Conservation (phyloP, 2,113 vertebrate genomes). For the Ceyx melanurus region DNA sequence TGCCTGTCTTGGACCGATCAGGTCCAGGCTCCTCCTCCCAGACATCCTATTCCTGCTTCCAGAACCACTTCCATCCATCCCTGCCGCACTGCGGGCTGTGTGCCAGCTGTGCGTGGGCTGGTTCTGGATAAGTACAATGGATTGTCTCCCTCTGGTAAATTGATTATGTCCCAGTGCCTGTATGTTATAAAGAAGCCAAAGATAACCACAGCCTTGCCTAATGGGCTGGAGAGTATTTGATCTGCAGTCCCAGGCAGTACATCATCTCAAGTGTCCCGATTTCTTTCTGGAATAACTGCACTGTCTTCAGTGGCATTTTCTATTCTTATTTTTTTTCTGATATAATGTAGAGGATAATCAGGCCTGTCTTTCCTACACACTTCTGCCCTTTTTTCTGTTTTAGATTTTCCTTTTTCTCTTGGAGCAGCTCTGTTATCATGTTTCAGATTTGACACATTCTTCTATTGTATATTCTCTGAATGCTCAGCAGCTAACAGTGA, state of each 20-base stretch:
- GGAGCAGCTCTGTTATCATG: background rate
- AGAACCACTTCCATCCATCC: background rate
- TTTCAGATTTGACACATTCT: conserved; percentile 38
- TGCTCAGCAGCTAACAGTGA: background rate
- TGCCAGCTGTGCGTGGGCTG: conserved; percentile 43
- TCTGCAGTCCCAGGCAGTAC: conserved; percentile 23
- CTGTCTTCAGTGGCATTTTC: background rate
- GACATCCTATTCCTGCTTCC: background rate
- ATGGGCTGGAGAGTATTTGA: conserved; percentile 62
- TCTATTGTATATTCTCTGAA: conserved; percentile 18
- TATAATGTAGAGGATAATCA: conserved; percentile 38
- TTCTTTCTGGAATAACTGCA: conserved; percentile 47
- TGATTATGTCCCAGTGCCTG: conserved; percentile 40
- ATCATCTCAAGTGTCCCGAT: conserved; percentile 32
- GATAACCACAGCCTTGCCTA: conserved; percentile 61
- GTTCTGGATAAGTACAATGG: conserved; percentile 23
- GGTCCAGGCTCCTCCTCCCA: fast-evolving
- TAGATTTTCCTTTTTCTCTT: conserved; percentile 14
- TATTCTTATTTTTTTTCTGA: background rate
- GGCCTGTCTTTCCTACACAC: conserved; percentile 12
- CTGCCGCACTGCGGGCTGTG: background rate
- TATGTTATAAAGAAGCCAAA: conserved; percentile 34
- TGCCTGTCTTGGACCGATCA: background rate
- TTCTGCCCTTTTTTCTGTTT: background rate
- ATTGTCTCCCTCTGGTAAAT: conserved; percentile 47